Percentiles rank a stretch among this genome's conserved stretches.
phyloP scores from a whole-genome alignment of 2,797 vertebrate genomes.

The Crax fasciolata region DNA sequence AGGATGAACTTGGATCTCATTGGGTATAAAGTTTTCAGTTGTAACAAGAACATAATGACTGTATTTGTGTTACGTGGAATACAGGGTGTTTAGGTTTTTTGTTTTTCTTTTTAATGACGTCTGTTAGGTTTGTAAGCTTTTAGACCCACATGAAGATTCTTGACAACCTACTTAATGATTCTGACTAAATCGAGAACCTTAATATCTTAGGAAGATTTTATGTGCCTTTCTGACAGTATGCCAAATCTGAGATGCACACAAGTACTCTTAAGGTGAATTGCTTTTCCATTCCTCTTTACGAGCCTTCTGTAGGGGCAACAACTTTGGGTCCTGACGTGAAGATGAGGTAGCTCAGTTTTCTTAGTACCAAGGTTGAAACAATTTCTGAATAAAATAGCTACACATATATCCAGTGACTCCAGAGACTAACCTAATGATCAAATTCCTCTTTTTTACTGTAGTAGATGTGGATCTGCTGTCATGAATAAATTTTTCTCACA shows the following conservation, averaged over 20 bases:
- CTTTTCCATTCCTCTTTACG: not conserved
- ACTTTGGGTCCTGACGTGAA: rapidly evolving
- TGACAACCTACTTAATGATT: not conserved
- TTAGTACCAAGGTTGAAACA: not conserved
- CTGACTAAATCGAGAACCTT: not conserved
- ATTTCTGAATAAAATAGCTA: not conserved
- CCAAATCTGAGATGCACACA: not conserved
- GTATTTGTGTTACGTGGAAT: not conserved
- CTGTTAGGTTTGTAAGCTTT: not conserved
- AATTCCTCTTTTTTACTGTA: not conserved
- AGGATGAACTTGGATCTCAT: not conserved
- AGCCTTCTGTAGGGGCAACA: not conserved
- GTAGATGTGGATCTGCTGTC: not conserved
- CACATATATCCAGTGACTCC: not conserved
- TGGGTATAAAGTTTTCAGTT: not conserved
- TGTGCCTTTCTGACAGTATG: not conserved
- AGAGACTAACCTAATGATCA: not conserved
- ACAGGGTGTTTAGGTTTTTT: rapidly evolving
- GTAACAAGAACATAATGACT: rapidly evolving
- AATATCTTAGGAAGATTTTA: not conserved
- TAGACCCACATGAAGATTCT: not conserved
- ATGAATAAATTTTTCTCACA: not conserved
- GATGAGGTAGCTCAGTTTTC: not conserved
- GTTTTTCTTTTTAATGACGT: not conserved
- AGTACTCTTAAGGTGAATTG: not conserved